Percentiles rank a stretch among this genome's conserved stretches.
Evolutionary conservation across 2,888 invertebrate species (phyloP).

Genomic region (Lasius fuliginosus): DNA sequence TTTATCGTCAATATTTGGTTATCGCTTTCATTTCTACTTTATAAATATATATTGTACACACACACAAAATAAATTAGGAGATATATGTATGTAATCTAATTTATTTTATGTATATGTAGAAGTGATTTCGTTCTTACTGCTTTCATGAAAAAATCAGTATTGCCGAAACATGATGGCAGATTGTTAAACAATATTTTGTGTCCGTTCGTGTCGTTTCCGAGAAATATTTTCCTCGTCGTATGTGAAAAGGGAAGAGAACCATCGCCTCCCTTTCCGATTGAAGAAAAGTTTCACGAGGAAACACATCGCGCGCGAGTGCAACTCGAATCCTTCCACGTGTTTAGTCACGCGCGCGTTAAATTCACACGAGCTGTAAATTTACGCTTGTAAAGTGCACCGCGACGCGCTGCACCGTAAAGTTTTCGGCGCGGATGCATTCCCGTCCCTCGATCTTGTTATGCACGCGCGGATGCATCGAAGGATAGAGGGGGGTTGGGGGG

Average conservation of each 20-base stretch:
- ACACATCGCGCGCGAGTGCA: background rate
- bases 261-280: background rate
- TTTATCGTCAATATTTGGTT: conserved; percentile 13
- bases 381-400: conserved; percentile 17
- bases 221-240: background rate
- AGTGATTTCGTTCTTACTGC: no score
- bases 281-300: background rate
- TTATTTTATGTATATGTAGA: no score
- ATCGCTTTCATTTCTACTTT: background rate
- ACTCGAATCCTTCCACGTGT: background rate
- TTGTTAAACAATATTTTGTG: background rate
- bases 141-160: background rate
- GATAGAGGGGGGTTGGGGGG: background rate
- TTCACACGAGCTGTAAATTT: conserved; percentile 32
- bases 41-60: no score
- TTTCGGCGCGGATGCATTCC: conserved; percentile 23
- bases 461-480: conserved; percentile 48
- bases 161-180: background rate
- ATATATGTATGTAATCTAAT: no score
- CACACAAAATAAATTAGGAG: no score
- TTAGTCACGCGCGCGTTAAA: background rate
- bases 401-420: conserved; percentile 37
- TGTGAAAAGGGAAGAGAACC: background rate
- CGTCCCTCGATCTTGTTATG: conserved; percentile 60
- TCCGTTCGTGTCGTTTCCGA: background rate